A percentile compares a stretch with the other conserved stretches of the same genome.
Evolutionary conservation across 2,888 invertebrate genomes (phyloP).

Genomic region (Netelia inedita): DNA sequence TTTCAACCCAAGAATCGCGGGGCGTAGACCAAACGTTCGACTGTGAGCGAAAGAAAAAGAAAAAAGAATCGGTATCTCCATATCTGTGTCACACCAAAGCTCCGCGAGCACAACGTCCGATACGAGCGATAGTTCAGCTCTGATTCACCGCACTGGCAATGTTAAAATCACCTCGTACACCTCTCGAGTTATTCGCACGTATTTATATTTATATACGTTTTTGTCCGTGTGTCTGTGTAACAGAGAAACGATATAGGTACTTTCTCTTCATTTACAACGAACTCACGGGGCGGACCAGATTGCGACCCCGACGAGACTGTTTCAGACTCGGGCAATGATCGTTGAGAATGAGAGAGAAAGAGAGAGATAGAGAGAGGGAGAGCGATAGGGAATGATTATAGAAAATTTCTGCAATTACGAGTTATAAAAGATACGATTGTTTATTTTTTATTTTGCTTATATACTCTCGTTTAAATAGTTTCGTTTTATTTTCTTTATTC

Average conservation of each 20-base stretch:
- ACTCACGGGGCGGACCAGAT: conserved; percentile 67
- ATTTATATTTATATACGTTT: background rate
- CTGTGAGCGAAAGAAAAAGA: background rate
- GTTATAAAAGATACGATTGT: background rate
- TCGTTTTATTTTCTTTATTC: too few relatives aligned
- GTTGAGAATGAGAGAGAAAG: background rate
- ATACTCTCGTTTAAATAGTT: too few relatives aligned
- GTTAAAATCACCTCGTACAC: conserved; percentile 64
- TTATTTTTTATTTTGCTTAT: too few relatives aligned
- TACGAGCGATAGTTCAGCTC: conserved; percentile 82
- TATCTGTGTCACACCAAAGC: conserved; percentile 76
- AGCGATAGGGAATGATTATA: conserved; percentile 25
- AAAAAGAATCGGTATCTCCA: conserved; percentile 26
- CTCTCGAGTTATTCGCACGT: conserved; percentile 38
- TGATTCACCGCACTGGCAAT: conserved; percentile 75
- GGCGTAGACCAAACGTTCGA: conserved; percentile 5
- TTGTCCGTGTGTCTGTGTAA: background rate
- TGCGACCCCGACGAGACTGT: conserved; percentile 54
- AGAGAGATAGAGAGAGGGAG: background rate
- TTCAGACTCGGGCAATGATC: conserved; percentile 48
- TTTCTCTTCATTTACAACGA: conserved; percentile 79
- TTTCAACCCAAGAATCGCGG: background rate
- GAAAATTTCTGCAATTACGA: conserved; percentile 38
- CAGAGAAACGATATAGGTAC: conserved; percentile 64
- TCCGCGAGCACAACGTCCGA: conserved; percentile 74